Base-by-base conservation (phyloP, 2,888 invertebrate genomes). In the Ceraclea dissimilis region DNA sequence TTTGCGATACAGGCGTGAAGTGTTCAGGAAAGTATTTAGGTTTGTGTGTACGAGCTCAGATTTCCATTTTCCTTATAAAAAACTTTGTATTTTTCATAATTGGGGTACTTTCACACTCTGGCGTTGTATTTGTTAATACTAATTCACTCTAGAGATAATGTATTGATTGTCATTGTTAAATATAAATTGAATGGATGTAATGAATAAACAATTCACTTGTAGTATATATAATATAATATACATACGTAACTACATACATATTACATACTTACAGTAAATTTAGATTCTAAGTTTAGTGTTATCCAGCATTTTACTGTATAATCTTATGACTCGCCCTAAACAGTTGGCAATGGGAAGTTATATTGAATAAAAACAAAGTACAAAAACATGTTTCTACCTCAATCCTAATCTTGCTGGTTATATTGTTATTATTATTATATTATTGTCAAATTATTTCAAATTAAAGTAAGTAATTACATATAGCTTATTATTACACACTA, bases 381-480 rank as follows among this genome's bases (percentile, higher is more conserved):
- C 61, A 61, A 61, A 61, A 55, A 55, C 51, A 55, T 57, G 52
- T 59, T 61, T 61, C 61, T 61, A 61, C 61, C 61, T 61, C 61
- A 61, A 59, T 59, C 56, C 59, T 57, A 53, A 61, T 61, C 54
- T 56, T 55, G 58, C 58, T 57, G 60, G 56, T 60, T 51, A 56
- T 26, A 52, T 52, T 43, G 43, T 48, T 57, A 56, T 22, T 51
- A 52, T 54, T 54, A 39, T 54, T 54, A 51, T 51, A 52, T 54
- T 54, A 39, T 54, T 54, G 48, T 50, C 6, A 26, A 26, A 26
- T 26, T 10, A 26, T 26, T 26, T 26, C 26, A 26, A 26, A 6
- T 26, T 26, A 26, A 26, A 26, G 26, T 26, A 26, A 20, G 34
- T 20, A n/a, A n/a, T n/a, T n/a, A n/a, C n/a, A n/a, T n/a, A n/a